Evolutionary conservation across 2,113 vertebrate genomes (phyloP), one percentile per base, ranked within the genome.

Genomic region (Chlorodrepanis virens): DNA sequence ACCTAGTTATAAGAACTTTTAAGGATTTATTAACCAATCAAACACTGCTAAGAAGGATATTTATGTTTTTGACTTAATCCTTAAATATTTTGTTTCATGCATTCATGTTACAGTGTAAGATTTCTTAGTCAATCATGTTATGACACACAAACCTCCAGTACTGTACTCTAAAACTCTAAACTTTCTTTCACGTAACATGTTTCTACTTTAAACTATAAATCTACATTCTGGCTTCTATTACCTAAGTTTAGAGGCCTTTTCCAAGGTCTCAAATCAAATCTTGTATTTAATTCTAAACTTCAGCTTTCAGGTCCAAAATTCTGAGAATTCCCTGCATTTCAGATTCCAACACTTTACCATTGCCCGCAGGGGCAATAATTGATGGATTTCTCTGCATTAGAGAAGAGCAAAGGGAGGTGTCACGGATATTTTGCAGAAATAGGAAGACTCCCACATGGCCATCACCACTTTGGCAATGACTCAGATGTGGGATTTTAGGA

Each of bases 401-500:
- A 33, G 35, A 60, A 13, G 12, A 57, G 7, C 20, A 89, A 47
- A 47, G 18, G 23, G 16, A 70, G 37, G 10, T 52, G 35, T 56
- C 20, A 40, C 0, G 28, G 14, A 33, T n/a, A 6, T 11, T 70
- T 33, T 44, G 18, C 12, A 87, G 69, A 82, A 82, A 25, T 15
- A 6, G 35, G 25, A 65, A 11, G 3, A 2, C 18, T 47, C 39
- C 40, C 60, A 10, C 13, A 2, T 23, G 54, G 19, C 61, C 60
- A 45, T 57, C 39, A 54, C 12, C 33, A 59, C 7, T 5, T 25
- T 1, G 0, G 5, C 60, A 72, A 5, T 39, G 35, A 52, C 35
- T 87, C 14, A 5, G 57, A 5, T 23, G 15, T 0, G 6, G 71
- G 22, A 50, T 13, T 35, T 5, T 0, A 28, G 37, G 70, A n/a